phyloP scores from a whole-genome alignment of 2,888 invertebrate genomes.

The Mellilla xanthometata region DNA sequence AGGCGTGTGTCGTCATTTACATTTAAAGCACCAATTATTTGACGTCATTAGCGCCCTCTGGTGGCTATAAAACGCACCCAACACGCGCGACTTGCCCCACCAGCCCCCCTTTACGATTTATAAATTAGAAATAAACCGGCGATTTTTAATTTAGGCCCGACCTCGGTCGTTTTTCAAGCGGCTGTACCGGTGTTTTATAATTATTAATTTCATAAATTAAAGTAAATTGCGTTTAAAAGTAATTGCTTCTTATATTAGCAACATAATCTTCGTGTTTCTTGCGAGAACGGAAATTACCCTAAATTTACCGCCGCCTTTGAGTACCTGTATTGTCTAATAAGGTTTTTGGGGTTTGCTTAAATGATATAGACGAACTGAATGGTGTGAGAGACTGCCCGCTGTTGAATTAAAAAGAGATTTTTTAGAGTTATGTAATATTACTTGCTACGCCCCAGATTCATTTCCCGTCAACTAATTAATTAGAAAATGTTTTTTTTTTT shows the following conservation, averaged over 20 bases:
- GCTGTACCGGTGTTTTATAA: conserved; percentile 1
- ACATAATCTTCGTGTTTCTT: conserved; percentile 10
- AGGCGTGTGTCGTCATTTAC: conserved; percentile 78
- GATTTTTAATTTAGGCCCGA: conserved; percentile 61
- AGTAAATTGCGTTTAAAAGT: conserved; percentile 7
- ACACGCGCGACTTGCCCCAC: conserved; percentile 53
- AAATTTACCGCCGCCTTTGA: conserved; percentile 8
- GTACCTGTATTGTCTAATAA: background rate
- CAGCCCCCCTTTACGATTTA: conserved; percentile 55
- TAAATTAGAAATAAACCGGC: conserved; percentile 72
- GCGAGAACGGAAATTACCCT: conserved; percentile 12
- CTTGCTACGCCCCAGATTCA: too few relatives aligned
- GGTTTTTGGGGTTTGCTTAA: background rate
- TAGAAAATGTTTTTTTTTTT: too few relatives aligned
- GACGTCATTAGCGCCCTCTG: conserved; percentile 80
- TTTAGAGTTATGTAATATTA: too few relatives aligned
- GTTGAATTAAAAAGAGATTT: too few relatives aligned
- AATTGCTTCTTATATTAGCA: conserved; percentile 18
- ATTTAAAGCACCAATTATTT: conserved; percentile 82
- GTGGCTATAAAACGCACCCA: conserved; percentile 78
- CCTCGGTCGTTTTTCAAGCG: conserved; percentile 7
- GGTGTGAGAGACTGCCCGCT: too few relatives aligned
- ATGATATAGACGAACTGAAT: too few relatives aligned
- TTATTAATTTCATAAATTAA: conserved; percentile 16
- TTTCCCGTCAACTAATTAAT: too few relatives aligned